These are phyloP conservation scores for Pedicia rivosa DNA, from an alignment of 2,888 invertebrate genomes.

Conservation along the genomic window DNA sequence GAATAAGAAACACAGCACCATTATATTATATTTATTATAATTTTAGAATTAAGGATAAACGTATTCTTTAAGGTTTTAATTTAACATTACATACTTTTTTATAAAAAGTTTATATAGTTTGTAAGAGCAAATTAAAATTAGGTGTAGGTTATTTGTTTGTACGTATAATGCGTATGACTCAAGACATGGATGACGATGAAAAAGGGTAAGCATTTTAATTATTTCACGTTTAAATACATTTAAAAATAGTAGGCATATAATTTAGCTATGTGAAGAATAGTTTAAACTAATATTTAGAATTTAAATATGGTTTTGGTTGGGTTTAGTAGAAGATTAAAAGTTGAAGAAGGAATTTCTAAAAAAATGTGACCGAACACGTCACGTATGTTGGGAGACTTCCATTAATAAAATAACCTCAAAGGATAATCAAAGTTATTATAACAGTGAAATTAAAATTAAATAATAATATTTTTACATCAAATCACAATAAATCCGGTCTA, in stretches of 20 bases:
- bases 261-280: too few species aligned
- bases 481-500: not conserved
- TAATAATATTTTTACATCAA: not conserved
- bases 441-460: not conserved
- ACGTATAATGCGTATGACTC: constrained; percentile 14
- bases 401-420: not conserved
- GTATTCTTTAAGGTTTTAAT: constrained; percentile 5
- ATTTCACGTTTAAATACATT: too few species aligned
- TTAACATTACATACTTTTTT: constrained; percentile 3
- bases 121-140: constrained; percentile 4
- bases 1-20: constrained; percentile 5
- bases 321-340: not conserved
- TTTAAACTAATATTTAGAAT: too few species aligned
- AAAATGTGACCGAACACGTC: constrained; percentile 4
- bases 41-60: constrained; percentile 5
- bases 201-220: constrained; percentile 12
- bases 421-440: not conserved
- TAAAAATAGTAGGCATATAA: too few species aligned
- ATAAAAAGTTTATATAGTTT: constrained; percentile 4
- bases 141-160: constrained; percentile 6
- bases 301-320: too few species aligned
- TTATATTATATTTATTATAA: constrained; percentile 4
- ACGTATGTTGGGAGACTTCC: not conserved
- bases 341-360: not conserved
- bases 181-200: constrained; percentile 15